phyloP scores from a whole-genome alignment of 2,797 vertebrate species.

The Chanos chanos region DNA sequence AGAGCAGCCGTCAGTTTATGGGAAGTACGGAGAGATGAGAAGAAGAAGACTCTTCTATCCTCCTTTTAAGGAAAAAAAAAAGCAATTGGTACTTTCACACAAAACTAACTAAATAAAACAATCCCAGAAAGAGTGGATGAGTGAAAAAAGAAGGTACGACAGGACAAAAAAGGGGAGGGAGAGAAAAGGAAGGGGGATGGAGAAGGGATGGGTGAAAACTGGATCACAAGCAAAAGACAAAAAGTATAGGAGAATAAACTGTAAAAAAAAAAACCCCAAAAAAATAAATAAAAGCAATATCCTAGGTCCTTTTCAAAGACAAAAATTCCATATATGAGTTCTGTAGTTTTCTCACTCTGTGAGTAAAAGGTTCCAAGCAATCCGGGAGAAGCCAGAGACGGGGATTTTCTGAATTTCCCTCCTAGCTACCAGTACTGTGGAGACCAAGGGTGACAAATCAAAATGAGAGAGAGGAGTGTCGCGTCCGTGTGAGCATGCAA shows the following conservation, averaged over 20 bases:
- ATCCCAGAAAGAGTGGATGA: neutral
- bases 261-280: neutral
- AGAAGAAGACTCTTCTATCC: conserved; percentile 35
- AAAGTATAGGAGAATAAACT: neutral
- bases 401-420: conserved; percentile 30
- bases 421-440: conserved; percentile 28
- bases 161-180: neutral
- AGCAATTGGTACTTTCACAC: conserved; percentile 11
- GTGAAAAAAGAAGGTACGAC: neutral
- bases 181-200: neutral
- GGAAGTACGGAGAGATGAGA: neutral
- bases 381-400: conserved; percentile 29
- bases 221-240: neutral
- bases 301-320: neutral
- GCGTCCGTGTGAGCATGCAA: neutral
- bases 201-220: too few relatives aligned
- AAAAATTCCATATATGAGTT: conserved; percentile 28
- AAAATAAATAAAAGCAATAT: neutral
- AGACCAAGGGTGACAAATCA: conserved; percentile 30
- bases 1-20: neutral
- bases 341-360: neutral
- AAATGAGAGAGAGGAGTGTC: neutral
- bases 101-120: neutral
- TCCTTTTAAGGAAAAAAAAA: neutral
- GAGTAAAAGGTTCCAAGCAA: neutral